phyloP scores from a whole-genome alignment of 1,140 invertebrate species.

The Chionoecetes opilio region DNA sequence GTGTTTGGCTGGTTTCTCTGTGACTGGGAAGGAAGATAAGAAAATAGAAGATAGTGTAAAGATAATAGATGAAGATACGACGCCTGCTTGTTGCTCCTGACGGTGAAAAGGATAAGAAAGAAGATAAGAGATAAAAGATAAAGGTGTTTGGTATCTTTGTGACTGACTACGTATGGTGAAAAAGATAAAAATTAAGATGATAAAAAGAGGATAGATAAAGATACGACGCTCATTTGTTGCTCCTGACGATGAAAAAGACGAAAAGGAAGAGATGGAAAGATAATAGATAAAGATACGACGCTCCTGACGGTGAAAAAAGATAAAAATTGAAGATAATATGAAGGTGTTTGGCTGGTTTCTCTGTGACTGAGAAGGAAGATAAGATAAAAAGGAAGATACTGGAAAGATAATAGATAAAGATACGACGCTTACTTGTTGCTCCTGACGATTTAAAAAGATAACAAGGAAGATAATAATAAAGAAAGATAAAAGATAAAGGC shows the following conservation, averaged over 20 bases:
- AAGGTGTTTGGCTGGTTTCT: too few relatives aligned
- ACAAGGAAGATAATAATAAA: too few relatives aligned
- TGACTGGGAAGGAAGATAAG: too few relatives aligned
- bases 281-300: not conserved
- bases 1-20: too few relatives aligned
- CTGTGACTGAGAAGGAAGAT: too few relatives aligned
- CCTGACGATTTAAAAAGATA: too few relatives aligned
- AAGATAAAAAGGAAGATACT: too few relatives aligned
- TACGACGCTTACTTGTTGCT: slow-evolving; percentile 72
- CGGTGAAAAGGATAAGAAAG: not conserved
- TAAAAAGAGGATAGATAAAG: not conserved
- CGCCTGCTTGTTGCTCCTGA: slow-evolving; percentile 70
- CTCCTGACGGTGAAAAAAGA: not conserved
- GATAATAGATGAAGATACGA: too few relatives aligned
- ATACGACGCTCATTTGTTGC: not conserved
- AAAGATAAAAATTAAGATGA: not conserved
- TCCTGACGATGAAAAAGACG: slow-evolving; percentile 65
- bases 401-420: too few relatives aligned
- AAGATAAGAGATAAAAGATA: not conserved
- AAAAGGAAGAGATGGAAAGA: not conserved
- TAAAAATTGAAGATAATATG: too few relatives aligned
- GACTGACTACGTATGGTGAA: slow-evolving; percentile 55
- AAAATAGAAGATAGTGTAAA: too few relatives aligned
- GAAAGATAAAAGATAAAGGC: too few relatives aligned
- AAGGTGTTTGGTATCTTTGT: slow-evolving; percentile 61